Evolutionary conservation across 2,888 invertebrate genomes (phyloP).

Genomic region (Drosophila affinis): DNA sequence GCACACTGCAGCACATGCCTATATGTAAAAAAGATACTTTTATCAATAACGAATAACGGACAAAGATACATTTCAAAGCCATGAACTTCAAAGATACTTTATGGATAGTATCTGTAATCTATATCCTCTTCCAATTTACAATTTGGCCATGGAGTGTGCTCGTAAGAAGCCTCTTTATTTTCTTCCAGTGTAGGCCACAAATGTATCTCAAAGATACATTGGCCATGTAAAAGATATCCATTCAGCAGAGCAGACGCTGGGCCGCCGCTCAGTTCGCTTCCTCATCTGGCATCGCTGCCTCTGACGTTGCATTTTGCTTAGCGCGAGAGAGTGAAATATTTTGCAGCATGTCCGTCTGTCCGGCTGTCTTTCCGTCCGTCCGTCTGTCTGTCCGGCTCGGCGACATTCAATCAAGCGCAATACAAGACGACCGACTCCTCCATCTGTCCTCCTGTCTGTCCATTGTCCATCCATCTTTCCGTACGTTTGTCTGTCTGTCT

Average conservation of each 20-base stretch:
- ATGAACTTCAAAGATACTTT: no score
- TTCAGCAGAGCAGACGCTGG: slow-evolving; percentile 26
- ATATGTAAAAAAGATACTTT: not conserved
- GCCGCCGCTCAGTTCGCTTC: slow-evolving; percentile 19
- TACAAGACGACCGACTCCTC: slow-evolving; percentile 11
- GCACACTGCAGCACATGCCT: no score
- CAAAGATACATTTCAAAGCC: no score
- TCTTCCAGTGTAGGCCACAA: slow-evolving; percentile 13
- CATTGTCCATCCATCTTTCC: slow-evolving; percentile 1
- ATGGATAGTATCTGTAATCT: no score
- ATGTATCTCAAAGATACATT: slow-evolving; percentile 27
- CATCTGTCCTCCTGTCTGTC: not conserved
- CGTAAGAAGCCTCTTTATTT: no score
- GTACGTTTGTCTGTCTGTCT: slow-evolving; percentile 8
- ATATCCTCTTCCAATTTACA: no score
- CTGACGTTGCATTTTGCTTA: slow-evolving; percentile 38
- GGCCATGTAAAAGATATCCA: slow-evolving; percentile 65
- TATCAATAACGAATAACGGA: no score
- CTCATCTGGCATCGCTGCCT: slow-evolving; percentile 18
- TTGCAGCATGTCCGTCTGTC: slow-evolving; percentile 29
- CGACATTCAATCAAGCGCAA: slow-evolving; percentile 37
- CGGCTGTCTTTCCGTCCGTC: no score
- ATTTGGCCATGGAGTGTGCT: no score
- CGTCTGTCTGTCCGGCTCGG: not conserved
- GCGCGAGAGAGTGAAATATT: slow-evolving; percentile 43